Evolutionary conservation across 2,888 invertebrate species (phyloP), one percentile per base, ranked within the genome.

Genomic region (Eubasilissa splendida): DNA sequence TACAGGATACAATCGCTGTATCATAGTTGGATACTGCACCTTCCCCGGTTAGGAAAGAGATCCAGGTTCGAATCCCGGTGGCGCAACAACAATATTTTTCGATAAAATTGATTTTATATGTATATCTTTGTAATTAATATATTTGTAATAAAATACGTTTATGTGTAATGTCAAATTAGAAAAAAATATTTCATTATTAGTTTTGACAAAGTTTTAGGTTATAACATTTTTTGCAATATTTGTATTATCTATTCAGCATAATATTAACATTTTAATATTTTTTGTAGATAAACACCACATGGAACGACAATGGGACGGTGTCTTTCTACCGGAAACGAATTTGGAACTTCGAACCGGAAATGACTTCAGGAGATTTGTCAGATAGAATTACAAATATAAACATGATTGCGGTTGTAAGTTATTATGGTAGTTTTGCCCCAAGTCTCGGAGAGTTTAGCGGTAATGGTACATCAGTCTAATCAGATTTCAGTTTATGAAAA

Each of bases 301-400:
- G 95, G 92, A 88, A 91, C 83, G 88, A 92, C 3, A 95, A 96
- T 88, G 89, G 89, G 66, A 96, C 97, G 0, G 89, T 97, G 12
- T 93, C 95, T 8, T 97, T 94, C 87, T 92, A 92, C 87, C 95
- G 96, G 86, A 92, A 92, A 84, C 91, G 95, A 84, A 90, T 90
- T 52, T 97, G 96, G 95, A 88, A 92, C 85, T 97, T 94, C 88
- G 89, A 92, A 59, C 92, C 93, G 7, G 91, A 93, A 14, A 88
- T 91, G 89, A 96, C 96, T 0, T 93, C 90, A 80, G 97, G 97
- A 7, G 88, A 89, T 42, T 89, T 96, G 4, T 87, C 91, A 0
- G 94, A 95, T 85, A 85, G 88, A 83, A 90, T 97, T 76, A 94
- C 94, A 9, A 94, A 93, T 82, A 87, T 96, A 75, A 97, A 97